Base-by-base conservation (phyloP, 2,797 vertebrate species). In the Hybognathus amarus region DNA sequence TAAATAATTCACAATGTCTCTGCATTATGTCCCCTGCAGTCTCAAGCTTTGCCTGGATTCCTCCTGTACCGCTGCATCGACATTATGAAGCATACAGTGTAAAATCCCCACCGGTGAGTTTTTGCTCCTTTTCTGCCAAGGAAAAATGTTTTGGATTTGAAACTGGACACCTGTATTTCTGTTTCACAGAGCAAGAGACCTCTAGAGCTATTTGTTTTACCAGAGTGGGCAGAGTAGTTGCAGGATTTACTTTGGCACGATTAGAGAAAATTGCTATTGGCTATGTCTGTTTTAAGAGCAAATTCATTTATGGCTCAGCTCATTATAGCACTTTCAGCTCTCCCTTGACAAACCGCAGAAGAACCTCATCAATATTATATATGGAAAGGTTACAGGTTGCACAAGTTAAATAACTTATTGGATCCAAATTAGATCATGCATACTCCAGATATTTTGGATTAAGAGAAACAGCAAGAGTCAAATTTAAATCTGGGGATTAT, bases 1-100 rank as follows among this genome's bases (percentile, higher is more conserved):
- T 89, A 79, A 86, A 88, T 89, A 83, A 88, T 89, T 89, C 79
- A 88, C 79, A 50, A n/a, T 42, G 73, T 33, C 84, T 79, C 79
- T 3, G n/a, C 77, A 47, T 85, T 64, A 75, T 52, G 59, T 81
- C 66, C 30, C 56, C 56, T n/a, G 54, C 64, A 30, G 45, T 54
- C 83, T 66, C 24, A 27, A 38, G 66, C 64, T 61, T 63, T 56
- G 76, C 47, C 76, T 54, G 83, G 56, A 85, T 85, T 64, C 74
- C 27, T 59, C 18, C 74, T 40, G n/a, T 42, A 68, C 63, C 6
- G 5, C 47, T 59, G 80, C 27, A 30, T 30, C 13, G 71, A 82
- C 47, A 66, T 56, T 45, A 83, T 77, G 63, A 50, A 59, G 50
- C 30, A 59, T 42, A 18, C 45, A n/a, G 2, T 56, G 38, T 76